Evolutionary conservation across 1,140 invertebrate genomes (phyloP).

Genomic region (Drosophila murphyi): DNA sequence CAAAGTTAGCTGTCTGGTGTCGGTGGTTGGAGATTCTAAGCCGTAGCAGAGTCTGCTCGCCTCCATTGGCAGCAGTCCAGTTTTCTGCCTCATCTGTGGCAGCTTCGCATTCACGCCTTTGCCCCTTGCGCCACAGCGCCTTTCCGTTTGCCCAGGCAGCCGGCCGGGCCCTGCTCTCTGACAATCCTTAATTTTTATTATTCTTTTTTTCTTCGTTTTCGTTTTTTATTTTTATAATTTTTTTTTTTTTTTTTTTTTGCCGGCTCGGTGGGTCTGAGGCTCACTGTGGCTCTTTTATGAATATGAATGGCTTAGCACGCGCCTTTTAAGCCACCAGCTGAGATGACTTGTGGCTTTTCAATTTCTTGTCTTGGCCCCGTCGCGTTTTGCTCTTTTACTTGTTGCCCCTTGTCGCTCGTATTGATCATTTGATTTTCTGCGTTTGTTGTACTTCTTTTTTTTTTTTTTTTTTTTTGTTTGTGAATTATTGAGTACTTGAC

Average conservation of each 20-base stretch:
- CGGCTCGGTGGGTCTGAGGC: conserved; percentile 30
- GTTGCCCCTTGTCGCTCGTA: conserved; percentile 63
- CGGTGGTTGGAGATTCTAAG: conserved; percentile 43
- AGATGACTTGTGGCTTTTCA: conserved; percentile 83
- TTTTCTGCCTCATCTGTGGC: conserved; percentile 46
- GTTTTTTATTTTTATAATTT: conserved; percentile 23
- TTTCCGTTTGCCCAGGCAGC: not conserved
- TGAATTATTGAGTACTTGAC: conserved; percentile 80
- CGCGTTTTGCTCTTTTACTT: conserved; percentile 61
- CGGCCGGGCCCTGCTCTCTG: conserved; percentile 38
- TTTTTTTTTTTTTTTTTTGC: conserved; percentile 43
- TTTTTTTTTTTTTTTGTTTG: conserved; percentile 40
- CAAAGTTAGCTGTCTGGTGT: conserved; percentile 16
- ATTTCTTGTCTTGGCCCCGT: conserved; percentile 63
- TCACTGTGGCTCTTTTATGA: conserved; percentile 74
- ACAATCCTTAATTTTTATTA: conserved; percentile 64
- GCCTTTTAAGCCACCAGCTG: conserved; percentile 83
- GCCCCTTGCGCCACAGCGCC: not conserved
- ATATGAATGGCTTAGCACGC: conserved; percentile 83
- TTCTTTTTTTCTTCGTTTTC: conserved; percentile 46
- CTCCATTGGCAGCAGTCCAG: conserved; percentile 50
- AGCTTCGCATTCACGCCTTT: conserved; percentile 24
- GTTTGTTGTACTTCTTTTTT: conserved; percentile 16
- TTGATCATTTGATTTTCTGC: conserved; percentile 76
- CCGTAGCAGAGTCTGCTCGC: conserved; percentile 10